Evolutionary conservation across 2,113 vertebrate genomes (phyloP).

Genomic region (Hippocampus zosterae): DNA sequence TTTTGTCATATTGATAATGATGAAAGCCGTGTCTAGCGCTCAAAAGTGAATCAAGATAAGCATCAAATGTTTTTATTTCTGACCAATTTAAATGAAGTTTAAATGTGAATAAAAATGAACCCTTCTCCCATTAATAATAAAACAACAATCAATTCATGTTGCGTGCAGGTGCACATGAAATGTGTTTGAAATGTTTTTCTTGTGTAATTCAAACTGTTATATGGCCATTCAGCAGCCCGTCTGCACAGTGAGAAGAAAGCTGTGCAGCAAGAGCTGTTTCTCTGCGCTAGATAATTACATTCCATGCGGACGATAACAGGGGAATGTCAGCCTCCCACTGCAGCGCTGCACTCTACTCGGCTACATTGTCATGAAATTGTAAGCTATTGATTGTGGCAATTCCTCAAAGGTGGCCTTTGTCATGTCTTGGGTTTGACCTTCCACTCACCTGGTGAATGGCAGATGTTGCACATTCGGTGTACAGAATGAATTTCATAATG

Average conservation of each 20-base stretch:
- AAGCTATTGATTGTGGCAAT: constrained; percentile 41
- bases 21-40: too few relatives aligned
- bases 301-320: constrained; percentile 67
- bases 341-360: constrained; percentile 31
- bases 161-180: not conserved
- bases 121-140: not conserved
- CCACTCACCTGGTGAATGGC: constrained; percentile 35
- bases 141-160: not conserved
- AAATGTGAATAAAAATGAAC: not conserved
- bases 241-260: constrained; percentile 42
- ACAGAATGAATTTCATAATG: constrained; percentile 4
- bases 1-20: not conserved
- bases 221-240: constrained; percentile 2
- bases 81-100: not conserved
- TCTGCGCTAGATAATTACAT: constrained; percentile 65
- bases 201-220: constrained; percentile 8
- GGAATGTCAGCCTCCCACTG: constrained; percentile 60
- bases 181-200: constrained; percentile 1
- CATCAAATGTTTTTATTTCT: not conserved
- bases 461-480: not conserved
- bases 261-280: constrained; percentile 47
- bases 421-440: constrained; percentile 30
- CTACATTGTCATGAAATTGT: constrained; percentile 60
- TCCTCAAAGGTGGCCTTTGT: constrained; percentile 31
- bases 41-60: not conserved